Base-by-base conservation (phyloP, 2,888 invertebrate genomes). In the Hemicrepidius hirtus region DNA sequence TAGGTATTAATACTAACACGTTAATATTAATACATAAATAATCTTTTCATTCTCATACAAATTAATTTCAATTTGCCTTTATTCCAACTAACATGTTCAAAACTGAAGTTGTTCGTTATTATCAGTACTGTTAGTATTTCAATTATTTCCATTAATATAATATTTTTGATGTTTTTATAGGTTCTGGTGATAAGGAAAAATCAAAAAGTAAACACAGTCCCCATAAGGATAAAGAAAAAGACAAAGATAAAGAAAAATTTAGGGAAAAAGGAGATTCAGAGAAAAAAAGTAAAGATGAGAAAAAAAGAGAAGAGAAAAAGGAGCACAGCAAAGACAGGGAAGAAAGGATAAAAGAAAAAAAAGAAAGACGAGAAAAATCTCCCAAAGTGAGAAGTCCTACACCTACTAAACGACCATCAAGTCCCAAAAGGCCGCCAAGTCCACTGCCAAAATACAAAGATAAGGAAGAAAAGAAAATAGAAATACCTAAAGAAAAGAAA, bases 211-310 rank as follows among this genome's bases (percentile, higher is more conserved):
- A 91, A 80, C 88, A 88, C 62, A 91, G 89, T 77, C 90, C 90
- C 1, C 89, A 90, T 74, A 92, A 90, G 78, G 84, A 90, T 75
- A 92, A 90, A 77, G 85, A 90, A 76, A 79, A 90, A 78, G 84
- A 90, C 75, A 92, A 90, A 78, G 84, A 90, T 76, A 79, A 86
- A 59, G 86, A 84, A 28, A 87, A 87, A 53, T 87, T 87, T 9
- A 87, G 86, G 75, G 86, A 87, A 12, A 82, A 82, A 21, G 80
- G 46, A n/a, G 88, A 89, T 13, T 87, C 87, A 44, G 84, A 87
- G 0, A 88, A 84, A 63, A 84, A 87, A 74, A 87, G 87, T 35
- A 85, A 85, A 21, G 87, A 87, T 63, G 88, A 88, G 55, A 88
- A 87, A 20, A 88, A 86, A 73, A 79, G 79, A 5, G 74, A 74